Evolutionary conservation across 2,797 vertebrate species (phyloP).

Genomic region (Gadopsis bispinosus): DNA sequence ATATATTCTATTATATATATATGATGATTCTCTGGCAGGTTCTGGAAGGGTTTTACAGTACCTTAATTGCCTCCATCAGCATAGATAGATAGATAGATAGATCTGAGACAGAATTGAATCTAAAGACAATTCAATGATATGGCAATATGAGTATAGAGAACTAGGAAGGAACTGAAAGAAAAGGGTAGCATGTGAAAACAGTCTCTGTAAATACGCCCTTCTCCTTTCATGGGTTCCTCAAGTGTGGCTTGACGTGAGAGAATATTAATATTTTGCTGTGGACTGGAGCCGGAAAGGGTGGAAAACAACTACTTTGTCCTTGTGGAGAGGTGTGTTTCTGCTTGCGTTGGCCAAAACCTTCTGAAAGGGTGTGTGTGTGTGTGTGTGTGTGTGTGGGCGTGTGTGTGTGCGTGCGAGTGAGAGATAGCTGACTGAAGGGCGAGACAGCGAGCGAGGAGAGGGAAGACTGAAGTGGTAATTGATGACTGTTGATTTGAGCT

Average conservation of each 20-base stretch:
- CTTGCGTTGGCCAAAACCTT: constrained; percentile 74
- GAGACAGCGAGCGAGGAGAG: constrained; percentile 33
- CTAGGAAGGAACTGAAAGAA: constrained; percentile 32
- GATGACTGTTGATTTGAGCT: constrained; percentile 64
- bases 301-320: constrained; percentile 78
- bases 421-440: constrained; percentile 46
- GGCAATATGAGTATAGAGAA: neutral
- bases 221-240: constrained; percentile 61
- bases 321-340: constrained; percentile 74
- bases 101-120: neutral
- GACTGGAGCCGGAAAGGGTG: constrained; percentile 64
- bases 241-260: constrained; percentile 63
- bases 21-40: neutral
- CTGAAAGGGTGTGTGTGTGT: constrained; percentile 11
- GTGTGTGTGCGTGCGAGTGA: neutral
- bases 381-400: constrained; percentile 27
- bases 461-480: constrained; percentile 60
- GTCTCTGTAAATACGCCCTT: constrained; percentile 62
- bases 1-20: too few species aligned
- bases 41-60: too few species aligned
- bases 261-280: constrained; percentile 72
- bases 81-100: constrained; percentile 4
- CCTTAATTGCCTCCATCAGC: too few species aligned
- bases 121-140: neutral
- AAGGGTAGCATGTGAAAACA: constrained; percentile 62